Evolutionary conservation across 2,888 invertebrate species (phyloP), one percentile per base, ranked within the genome.

Genomic region (Melangyna quadrimaculata): DNA sequence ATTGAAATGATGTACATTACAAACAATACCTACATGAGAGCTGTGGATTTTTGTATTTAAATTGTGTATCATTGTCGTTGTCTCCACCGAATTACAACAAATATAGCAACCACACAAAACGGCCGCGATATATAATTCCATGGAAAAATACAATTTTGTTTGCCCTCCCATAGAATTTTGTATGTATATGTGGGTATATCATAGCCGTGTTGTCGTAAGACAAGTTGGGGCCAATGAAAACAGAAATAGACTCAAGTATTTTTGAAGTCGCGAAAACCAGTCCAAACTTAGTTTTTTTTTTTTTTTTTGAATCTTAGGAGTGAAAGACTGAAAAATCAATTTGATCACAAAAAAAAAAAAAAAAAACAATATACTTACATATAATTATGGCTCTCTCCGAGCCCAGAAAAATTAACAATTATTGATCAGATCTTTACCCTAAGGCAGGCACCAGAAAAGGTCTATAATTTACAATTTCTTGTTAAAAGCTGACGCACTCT

Each of bases 1-100:
- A 83, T 83, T 73, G 70, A 83, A 78, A 55, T 22, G 19, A 82
- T 78, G 83, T 83, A 71, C 80, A 75, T 63, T 75, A 74, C 79
- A 24, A 45, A n/a, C n/a, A n/a, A n/a, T n/a, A n/a, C n/a, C n/a
- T n/a, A n/a, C 19, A 35, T 27, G 61, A 69, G 79, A 70, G 63
- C 57, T 74, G 74, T 80, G 63, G 63, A 70, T 74, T 70, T 70
- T 51, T 71, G 51, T 57, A 78, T 70, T 78, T 78, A 83, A 63
- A 78, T 73, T 72, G 67, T 69, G 67, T 73, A 63, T 78, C 69
- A 70, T 74, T 48, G 65, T 69, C 48, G 17, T 19, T 22, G 6
- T 6, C 32, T 27, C 65, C 19, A n/a, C 6, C 6, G 83, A 65
- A 74, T 70, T 74, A 51, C 65, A 78, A 74, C 24, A 63, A 63